A percentile compares a stretch with the other conserved stretches of the same genome.
phyloP scores from a whole-genome alignment of 2,113 vertebrate genomes.

The Connochaetes taurinus region DNA sequence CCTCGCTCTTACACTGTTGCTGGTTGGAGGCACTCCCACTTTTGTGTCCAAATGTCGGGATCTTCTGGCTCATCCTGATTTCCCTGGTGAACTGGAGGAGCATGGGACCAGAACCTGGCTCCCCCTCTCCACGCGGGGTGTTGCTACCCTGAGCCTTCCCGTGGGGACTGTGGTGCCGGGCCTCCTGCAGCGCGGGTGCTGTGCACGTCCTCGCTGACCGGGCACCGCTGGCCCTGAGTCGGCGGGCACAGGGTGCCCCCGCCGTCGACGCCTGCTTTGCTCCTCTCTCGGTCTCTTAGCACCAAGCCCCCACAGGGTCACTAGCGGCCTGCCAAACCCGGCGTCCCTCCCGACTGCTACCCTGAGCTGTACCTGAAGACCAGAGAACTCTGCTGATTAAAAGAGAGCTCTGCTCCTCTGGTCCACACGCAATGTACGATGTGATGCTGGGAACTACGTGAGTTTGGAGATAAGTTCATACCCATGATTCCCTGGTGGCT shows the following conservation, averaged over 20 bases:
- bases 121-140: rapidly evolving
- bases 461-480: background rate
- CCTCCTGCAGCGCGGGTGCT: rapidly evolving
- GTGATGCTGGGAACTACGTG: background rate
- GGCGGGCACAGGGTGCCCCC: rapidly evolving
- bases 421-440: rapidly evolving
- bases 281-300: background rate
- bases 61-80: background rate
- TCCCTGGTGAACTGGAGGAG: background rate
- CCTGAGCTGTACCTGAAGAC: too few relatives aligned
- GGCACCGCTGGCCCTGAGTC: rapidly evolving
- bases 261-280: rapidly evolving
- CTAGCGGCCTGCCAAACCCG: background rate
- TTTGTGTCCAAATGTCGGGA: too few relatives aligned
- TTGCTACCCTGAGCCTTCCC: too few relatives aligned
- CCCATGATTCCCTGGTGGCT: background rate
- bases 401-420: rapidly evolving
- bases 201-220: rapidly evolving
- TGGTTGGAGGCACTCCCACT: rapidly evolving
- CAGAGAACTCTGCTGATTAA: background rate
- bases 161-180: rapidly evolving
- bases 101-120: background rate
- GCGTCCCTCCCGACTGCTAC: rapidly evolving
- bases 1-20: too few relatives aligned
- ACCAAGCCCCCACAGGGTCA: background rate